Percentiles rank a stretch among this genome's conserved stretches.
These are phyloP conservation scores for Volucella inflata DNA, from an alignment of 2,888 invertebrate species.

Conservation along the genomic window DNA sequence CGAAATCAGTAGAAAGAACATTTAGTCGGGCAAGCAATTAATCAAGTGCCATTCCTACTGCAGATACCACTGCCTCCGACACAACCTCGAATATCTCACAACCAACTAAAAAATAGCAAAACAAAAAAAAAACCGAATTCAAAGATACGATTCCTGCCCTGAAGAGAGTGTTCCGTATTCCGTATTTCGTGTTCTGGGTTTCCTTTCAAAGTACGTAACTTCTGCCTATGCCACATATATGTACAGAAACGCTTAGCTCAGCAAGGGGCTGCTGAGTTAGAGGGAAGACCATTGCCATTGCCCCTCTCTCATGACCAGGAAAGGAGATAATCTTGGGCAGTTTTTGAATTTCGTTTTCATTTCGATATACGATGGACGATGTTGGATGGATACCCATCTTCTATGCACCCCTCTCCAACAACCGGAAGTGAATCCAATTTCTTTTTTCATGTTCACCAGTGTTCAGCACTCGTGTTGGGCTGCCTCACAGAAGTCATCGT, in stretches of 20 bases:
- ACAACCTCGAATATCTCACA: constrained; percentile 17
- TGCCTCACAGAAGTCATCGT: constrained; percentile 61
- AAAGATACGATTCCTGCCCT: constrained; percentile 36
- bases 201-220: constrained; percentile 49
- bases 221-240: constrained; percentile 34
- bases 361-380: constrained; percentile 62
- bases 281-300: background rate
- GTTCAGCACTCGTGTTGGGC: constrained; percentile 34
- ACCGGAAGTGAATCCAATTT: constrained; percentile 70
- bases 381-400: constrained; percentile 25
- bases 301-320: constrained; percentile 36
- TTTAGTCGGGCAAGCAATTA: constrained; percentile 74
- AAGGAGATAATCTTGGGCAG: constrained; percentile 71
- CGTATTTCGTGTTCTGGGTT: constrained; percentile 5
- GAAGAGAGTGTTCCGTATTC: background rate
- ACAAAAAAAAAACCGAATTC: constrained; percentile 11
- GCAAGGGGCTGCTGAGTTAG: constrained; percentile 39
- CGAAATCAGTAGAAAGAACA: constrained; percentile 75
- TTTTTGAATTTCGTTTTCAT: constrained; percentile 73
- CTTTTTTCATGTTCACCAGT: constrained; percentile 25
- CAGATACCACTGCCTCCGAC: constrained; percentile 18
- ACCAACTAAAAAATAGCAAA: constrained; percentile 6
- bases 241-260: constrained; percentile 50
- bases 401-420: background rate
- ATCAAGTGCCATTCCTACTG: constrained; percentile 67